Percentiles rank a stretch among this genome's conserved stretches.
These are phyloP conservation scores for Gymnoscopelus braueri DNA, from an alignment of 2,797 vertebrate species.

Conservation along the genomic window DNA sequence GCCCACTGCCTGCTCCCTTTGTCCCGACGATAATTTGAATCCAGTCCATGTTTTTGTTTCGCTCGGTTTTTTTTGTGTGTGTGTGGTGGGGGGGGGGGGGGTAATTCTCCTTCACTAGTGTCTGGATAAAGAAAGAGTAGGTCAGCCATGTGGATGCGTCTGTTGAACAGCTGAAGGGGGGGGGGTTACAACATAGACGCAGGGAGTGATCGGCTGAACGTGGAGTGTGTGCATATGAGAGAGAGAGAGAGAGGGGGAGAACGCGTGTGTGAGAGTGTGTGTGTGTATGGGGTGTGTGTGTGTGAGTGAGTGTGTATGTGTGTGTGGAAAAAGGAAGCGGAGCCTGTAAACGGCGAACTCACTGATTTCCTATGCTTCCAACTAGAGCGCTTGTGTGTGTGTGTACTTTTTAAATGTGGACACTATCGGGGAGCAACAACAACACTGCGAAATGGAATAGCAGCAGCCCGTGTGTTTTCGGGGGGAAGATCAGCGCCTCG, in stretches of 20 bases:
- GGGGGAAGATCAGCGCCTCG: slow-evolving; percentile 38
- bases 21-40: slow-evolving; percentile 77
- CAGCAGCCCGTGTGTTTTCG: slow-evolving; percentile 46
- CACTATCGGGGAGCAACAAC: slow-evolving; percentile 60
- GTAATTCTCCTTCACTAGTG: slow-evolving; percentile 84
- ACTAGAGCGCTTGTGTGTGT: slow-evolving; percentile 57
- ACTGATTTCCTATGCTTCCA: slow-evolving; percentile 79
- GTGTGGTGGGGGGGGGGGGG: slow-evolving; percentile 61
- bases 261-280: slow-evolving; percentile 20
- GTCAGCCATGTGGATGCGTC: slow-evolving; percentile 92
- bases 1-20: slow-evolving; percentile 57
- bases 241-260: slow-evolving; percentile 43
- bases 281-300: slow-evolving; percentile 35
- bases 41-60: slow-evolving; percentile 91
- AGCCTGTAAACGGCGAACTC: slow-evolving; percentile 82
- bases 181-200: slow-evolving; percentile 66
- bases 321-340: slow-evolving; percentile 79
- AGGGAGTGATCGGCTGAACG: slow-evolving; percentile 69
- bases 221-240: slow-evolving; percentile 64
- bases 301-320: slow-evolving; percentile 53
- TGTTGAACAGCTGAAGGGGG: slow-evolving; percentile 86
- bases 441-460: slow-evolving; percentile 59
- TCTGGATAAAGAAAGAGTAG: slow-evolving; percentile 88
- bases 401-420: slow-evolving; percentile 72
- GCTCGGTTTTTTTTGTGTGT: slow-evolving; percentile 54